Evolutionary conservation across 2,113 vertebrate genomes (phyloP).

Genomic region (Ciconia boyciana): DNA sequence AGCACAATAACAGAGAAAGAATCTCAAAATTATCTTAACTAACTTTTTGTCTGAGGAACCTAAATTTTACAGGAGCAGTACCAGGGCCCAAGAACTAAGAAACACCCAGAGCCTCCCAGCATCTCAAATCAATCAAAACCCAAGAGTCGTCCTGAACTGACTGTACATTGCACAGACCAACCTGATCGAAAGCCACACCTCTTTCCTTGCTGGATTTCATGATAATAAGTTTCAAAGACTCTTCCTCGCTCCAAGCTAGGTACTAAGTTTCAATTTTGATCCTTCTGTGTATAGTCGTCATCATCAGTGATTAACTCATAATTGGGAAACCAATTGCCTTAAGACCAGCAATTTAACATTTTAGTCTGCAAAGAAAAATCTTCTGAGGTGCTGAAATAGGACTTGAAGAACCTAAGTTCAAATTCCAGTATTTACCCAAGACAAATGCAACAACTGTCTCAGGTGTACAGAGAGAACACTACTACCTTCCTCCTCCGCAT

Average conservation of each 20-base stretch:
- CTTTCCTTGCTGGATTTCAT: background rate
- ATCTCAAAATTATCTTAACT: background rate
- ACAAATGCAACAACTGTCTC: background rate
- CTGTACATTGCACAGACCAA: background rate
- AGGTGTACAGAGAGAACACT: background rate
- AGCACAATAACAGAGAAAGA: background rate
- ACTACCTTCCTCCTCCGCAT: background rate
- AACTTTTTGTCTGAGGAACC: background rate
- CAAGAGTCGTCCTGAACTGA: background rate
- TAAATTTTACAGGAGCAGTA: background rate
- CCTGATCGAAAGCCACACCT: background rate
- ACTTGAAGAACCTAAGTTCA: background rate
- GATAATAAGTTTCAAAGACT: background rate
- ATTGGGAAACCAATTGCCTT: background rate
- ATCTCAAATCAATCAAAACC: background rate
- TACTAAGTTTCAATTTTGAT: background rate
- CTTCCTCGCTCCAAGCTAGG: background rate
- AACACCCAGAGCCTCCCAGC: background rate
- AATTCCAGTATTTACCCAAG: background rate
- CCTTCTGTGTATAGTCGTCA: background rate
- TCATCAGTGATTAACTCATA: background rate
- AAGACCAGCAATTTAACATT: background rate
- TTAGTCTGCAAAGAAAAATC: background rate
- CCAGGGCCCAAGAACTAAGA: background rate
- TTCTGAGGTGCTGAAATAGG: background rate